Conservation (phyloP, 1,140 invertebrate species). For the Apocrypta bakeri region DNA sequence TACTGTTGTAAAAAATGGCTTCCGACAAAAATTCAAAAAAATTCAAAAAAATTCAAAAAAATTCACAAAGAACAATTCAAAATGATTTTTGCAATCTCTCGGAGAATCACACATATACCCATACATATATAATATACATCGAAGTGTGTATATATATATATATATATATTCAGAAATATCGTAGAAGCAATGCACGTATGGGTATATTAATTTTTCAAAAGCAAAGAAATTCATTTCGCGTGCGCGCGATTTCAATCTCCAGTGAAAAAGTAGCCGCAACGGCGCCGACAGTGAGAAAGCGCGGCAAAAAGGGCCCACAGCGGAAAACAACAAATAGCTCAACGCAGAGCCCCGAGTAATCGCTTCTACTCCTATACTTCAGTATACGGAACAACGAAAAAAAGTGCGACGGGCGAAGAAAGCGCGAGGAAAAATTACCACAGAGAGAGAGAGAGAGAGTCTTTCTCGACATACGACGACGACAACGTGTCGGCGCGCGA, state of each 20-base stretch:
- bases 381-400: neutral
- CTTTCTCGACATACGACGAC: too few relatives aligned
- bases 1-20: too few relatives aligned
- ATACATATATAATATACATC: too few relatives aligned
- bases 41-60: too few relatives aligned
- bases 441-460: neutral
- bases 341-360: slow-evolving; percentile 4
- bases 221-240: neutral
- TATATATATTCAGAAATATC: too few relatives aligned
- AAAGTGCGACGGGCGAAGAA: neutral
- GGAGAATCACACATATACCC: too few relatives aligned
- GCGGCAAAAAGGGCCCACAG: neutral
- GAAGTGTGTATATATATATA: too few relatives aligned
- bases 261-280: neutral
- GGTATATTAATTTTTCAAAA: neutral
- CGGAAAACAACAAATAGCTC: slow-evolving; percentile 24
- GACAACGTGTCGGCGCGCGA: too few relatives aligned
- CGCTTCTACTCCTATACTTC: neutral
- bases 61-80: too few relatives aligned
- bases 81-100: too few relatives aligned
- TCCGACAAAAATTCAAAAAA: too few relatives aligned
- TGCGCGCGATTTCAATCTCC: neutral
- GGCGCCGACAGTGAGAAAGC: neutral
- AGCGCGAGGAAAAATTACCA: slow-evolving; percentile 25
- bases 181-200: too few relatives aligned